Evolutionary conservation across 2,113 vertebrate genomes (phyloP).

Genomic region (Dolichotis patagonum): DNA sequence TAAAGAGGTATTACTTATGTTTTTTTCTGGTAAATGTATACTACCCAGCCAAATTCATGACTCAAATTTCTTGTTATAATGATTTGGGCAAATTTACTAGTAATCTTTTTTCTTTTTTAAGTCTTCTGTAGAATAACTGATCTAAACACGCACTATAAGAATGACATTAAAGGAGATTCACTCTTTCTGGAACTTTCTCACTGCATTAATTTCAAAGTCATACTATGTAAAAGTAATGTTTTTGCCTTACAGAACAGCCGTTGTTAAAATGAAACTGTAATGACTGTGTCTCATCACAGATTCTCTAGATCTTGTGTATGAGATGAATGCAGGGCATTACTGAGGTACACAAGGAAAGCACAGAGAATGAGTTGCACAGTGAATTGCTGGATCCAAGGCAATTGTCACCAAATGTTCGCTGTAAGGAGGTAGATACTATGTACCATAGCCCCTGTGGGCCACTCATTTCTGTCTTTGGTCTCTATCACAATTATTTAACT

Average conservation of each 20-base stretch:
- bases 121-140: background rate
- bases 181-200: background rate
- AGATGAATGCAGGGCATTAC: background rate
- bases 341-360: background rate
- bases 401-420: background rate
- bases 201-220: background rate
- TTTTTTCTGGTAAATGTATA: background rate
- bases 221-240: background rate
- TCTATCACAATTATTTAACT: background rate
- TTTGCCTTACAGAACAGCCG: background rate
- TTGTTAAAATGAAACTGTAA: background rate
- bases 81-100: background rate
- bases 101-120: background rate
- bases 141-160: background rate
- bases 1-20: background rate
- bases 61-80: background rate
- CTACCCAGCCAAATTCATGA: background rate
- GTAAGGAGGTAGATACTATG: background rate
- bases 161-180: background rate
- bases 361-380: background rate
- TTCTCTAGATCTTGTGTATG: background rate
- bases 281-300: background rate
- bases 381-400: background rate
- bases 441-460: background rate
- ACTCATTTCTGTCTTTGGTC: background rate